Base-by-base conservation (phyloP, 2,888 invertebrate species). In the Salpingus planirostris region DNA sequence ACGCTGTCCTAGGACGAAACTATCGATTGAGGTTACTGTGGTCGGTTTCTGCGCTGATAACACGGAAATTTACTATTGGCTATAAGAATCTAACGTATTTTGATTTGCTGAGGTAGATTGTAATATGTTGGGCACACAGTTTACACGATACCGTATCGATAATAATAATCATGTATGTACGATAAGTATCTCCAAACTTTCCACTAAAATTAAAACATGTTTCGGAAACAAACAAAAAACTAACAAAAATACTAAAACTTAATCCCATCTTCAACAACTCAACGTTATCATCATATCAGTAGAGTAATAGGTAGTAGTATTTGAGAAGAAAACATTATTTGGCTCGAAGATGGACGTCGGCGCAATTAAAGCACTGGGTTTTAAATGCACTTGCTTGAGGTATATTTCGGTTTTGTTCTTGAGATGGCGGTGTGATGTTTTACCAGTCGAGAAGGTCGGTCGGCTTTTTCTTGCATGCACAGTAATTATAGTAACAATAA, bases 21-120 rank as follows among this genome's bases (percentile, higher is more conserved):
- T n/a, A n/a, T n/a, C n/a, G n/a, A n/a, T n/a, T 54, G 57, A 57
- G 56, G 56, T 56, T 55, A 35, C 38, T 53, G 44, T 57, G 57
- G 55, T 57, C 52, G 55, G 57, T 59, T 57, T 46, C 57, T 55
- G 57, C 48, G 53, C 52, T 55, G 8, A 18, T 6, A 18, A 18
- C 18, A 57, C 60, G 57, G 60, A 57, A 56, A 60, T 61, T 62
- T 59, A 49, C 52, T 58, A 55, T 57, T 18, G 57, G 57, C 55
- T 55, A 55, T 56, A 48, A 54, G 41, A 52, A 51, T 54, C 56
- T 60, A 60, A 59, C 54, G 50, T 56, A 60, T 64, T 64, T 64
- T 64, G 64, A 64, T 64, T 64, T 52, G 42, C 53, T 63, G 64
- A 64, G 64, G 64, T 64, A 64, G 64, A 61, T 64, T 59, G 60